A percentile compares a stretch with the other conserved stretches of the same genome.
These are phyloP conservation scores for Phalacrocorax carbo DNA, from an alignment of 2,113 vertebrate species.

Conservation along the genomic window DNA sequence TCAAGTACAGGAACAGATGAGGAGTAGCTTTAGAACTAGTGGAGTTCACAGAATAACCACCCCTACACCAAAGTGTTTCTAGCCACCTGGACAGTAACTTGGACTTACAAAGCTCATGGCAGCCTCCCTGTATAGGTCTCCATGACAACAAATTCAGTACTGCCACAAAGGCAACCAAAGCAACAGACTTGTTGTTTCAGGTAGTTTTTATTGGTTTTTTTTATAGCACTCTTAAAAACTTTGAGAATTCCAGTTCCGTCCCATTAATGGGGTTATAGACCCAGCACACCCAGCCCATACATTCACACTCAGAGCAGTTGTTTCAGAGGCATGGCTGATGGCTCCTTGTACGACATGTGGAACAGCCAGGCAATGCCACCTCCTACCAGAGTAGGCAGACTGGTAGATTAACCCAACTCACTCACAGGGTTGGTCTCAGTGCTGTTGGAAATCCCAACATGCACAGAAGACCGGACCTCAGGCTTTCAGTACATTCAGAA, in stretches of 20 bases:
- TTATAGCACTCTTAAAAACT: background rate
- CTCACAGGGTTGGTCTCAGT: background rate
- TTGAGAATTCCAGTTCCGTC: background rate
- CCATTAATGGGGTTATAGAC: background rate
- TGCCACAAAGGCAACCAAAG: background rate
- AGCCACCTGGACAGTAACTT: background rate
- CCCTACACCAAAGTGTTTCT: background rate
- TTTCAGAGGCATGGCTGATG: background rate
- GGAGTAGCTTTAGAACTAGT: background rate
- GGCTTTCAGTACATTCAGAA: background rate
- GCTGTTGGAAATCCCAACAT: background rate
- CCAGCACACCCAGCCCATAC: background rate
- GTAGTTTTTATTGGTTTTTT: background rate
- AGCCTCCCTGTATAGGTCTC: background rate
- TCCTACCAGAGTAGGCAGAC: background rate
- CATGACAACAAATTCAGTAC: background rate
- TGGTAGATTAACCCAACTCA: background rate
- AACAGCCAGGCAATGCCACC: fast-evolving
- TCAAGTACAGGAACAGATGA: background rate
- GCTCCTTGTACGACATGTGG: background rate
- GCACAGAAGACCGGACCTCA: background rate
- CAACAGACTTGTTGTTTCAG: background rate
- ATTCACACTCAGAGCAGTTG: background rate
- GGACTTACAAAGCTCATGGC: background rate
- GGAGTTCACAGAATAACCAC: background rate